Evolutionary conservation across 2,888 invertebrate genomes (phyloP).

Genomic region (Acanthococcus lagerstroemiae): DNA sequence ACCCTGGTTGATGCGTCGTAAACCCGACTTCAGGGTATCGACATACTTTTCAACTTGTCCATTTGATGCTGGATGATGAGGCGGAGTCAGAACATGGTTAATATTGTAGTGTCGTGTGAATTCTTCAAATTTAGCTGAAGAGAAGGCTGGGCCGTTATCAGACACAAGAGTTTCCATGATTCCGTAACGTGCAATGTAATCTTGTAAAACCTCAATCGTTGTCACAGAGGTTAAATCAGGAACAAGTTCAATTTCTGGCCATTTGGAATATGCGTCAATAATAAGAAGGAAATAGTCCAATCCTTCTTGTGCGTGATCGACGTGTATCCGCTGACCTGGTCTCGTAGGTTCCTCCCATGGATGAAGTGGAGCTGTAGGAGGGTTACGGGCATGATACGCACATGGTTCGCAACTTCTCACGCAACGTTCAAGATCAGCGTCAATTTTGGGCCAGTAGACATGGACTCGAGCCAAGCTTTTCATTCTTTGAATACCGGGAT

Average conservation of each 20-base stretch:
- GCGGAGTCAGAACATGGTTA: not conserved
- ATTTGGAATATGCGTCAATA: conserved; percentile 38
- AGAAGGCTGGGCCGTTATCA: conserved; percentile 36
- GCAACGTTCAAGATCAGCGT: conserved; percentile 35
- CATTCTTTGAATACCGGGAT: conserved; percentile 37
- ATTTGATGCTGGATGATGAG: conserved; percentile 1
- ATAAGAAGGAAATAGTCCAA: conserved; percentile 34
- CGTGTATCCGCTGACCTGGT: conserved; percentile 37
- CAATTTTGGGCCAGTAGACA: conserved; percentile 37
- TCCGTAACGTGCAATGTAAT: conserved; percentile 36
- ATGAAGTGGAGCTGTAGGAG: conserved; percentile 36
- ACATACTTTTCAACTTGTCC: conserved; percentile 6
- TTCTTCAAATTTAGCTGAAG: conserved; percentile 35
- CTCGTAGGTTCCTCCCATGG: conserved; percentile 36
- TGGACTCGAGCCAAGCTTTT: conserved; percentile 37
- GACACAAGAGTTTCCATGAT: conserved; percentile 35
- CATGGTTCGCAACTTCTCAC: conserved; percentile 34
- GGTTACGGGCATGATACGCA: not conserved
- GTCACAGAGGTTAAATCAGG: conserved; percentile 31
- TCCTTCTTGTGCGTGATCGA: conserved; percentile 37
- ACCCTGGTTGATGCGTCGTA: not conserved
- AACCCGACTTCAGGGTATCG: not conserved
- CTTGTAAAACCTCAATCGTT: conserved; percentile 35
- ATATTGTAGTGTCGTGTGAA: no score
- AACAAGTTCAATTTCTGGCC: conserved; percentile 35